Base-by-base conservation (phyloP, 2,113 vertebrate genomes). In the Silurus meridionalis region DNA sequence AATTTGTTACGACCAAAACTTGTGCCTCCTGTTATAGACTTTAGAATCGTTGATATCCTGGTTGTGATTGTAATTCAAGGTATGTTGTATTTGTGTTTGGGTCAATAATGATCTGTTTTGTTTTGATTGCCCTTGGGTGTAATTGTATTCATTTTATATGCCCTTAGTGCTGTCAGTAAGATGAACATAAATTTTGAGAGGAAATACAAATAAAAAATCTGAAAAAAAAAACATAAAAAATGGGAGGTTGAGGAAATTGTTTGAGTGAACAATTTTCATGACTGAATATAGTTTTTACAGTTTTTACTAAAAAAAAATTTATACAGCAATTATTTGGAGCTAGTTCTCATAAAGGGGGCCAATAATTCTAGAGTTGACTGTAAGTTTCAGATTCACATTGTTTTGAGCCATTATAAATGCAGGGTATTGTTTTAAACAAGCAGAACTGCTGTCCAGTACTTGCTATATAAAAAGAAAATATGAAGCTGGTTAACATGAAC, bases 401-500 rank as follows among this genome's bases (percentile, higher is more conserved):
- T 60, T 9, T n/a, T 7, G 8, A 5, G n/a, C 23, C 11, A 14
- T 79, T 46, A n/a, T 52, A 75, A 78, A 78, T 50, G 21, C 3
- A 69, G 11, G 14, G 23, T 25, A 28, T 82, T 82, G 60, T 66
- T 66, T 66, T 6, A 53, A 6, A 28, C 64, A 28, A 53, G 28
- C n/a, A 79, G 23, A 85, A 58, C 77, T 1, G 5, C 23, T 83
- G 25, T 66, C 57, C 46, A 19, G 23, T 74, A n/a, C 25, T 82
- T 57, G 1, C 17, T 63, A 46, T 74, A 28, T 37, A 37, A 37
- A 37, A 37, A 37, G 2, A 37, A 37, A 81, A 82, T 25, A 50
- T 67, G 72, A 87, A 82, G 81, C 46, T 48, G 80, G 25, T 74
- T 83, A 58, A 53, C 81, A 85, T 85, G 60, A 94, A 94, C 94